Conservation (phyloP, 2,888 invertebrate species). For the Xestia ashworthii region DNA sequence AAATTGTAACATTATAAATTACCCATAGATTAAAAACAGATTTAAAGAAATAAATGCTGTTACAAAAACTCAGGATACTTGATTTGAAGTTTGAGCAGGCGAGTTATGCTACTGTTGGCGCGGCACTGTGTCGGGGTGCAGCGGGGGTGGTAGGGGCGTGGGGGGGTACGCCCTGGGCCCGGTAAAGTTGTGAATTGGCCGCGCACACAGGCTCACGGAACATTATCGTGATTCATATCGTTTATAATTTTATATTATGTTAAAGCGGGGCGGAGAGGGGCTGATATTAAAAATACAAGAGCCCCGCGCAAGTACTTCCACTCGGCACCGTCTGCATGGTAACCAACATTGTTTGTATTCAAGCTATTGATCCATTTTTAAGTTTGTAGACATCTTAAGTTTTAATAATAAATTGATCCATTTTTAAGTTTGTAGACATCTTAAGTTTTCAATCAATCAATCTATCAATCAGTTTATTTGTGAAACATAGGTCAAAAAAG, state of each 20-base stretch:
- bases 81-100: not conserved
- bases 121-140: conserved; percentile 68
- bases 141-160: conserved; percentile 71
- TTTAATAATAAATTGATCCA: conserved; percentile 32
- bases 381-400: conserved; percentile 65
- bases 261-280: conserved; percentile 83
- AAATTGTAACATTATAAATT: not conserved
- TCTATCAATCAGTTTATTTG: too few species aligned
- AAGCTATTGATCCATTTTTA: conserved; percentile 84
- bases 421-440: too few species aligned
- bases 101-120: conserved; percentile 53
- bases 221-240: conserved; percentile 90
- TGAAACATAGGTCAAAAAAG: too few species aligned
- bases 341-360: conserved; percentile 86
- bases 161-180: conserved; percentile 76
- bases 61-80: not conserved
- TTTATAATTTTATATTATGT: conserved; percentile 91
- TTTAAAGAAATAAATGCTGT: not conserved
- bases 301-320: conserved; percentile 81
- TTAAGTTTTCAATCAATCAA: too few species aligned
- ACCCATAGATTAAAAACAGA: not conserved
- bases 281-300: conserved; percentile 90
- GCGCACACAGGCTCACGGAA: conserved; percentile 85
- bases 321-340: conserved; percentile 83
- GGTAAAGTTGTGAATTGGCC: conserved; percentile 89